Evolutionary conservation across 2,888 invertebrate genomes (phyloP), one percentile per base, ranked within the genome.

Genomic region (Tetramorium bicarinatum): DNA sequence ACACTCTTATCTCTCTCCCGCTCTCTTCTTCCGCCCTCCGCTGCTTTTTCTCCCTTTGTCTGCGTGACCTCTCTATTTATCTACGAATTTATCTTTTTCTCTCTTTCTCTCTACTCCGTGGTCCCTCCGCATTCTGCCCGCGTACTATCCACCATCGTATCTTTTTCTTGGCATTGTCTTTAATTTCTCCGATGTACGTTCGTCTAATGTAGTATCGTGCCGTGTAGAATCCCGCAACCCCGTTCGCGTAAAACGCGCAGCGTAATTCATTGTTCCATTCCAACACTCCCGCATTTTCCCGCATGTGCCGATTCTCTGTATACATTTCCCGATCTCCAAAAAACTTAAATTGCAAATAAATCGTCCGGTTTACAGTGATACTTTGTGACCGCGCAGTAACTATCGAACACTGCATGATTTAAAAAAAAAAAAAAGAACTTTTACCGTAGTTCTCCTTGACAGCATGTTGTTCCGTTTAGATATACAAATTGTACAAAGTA

Each of bases 151-250:
- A 13, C 44, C 21, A 47, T 74, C 47, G 74, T 79, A 79, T 79
- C 74, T 79, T 80, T 80, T 80, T 80, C 75, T 72, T 80, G 75
- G 59, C 75, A 56, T 80, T 80, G 79, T 80, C 59, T 80, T 72
- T 79, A 79, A 79, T 79, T 74, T 80, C 74, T 74, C 59, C 59
- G 79, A 59, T 80, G 74, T 47, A 80, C 79, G 79, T 47, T 74
- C 72, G 79, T 79, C 79, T 80, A 72, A 80, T 59, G 38, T 80
- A 80, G 47, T 74, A 47, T 18, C 41, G 49, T 25, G 56, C n/a
- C 59, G 74, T 41, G 79, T 47, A 72, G 21, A 74, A 59, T 79
- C 77, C 56, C 44, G 44, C 54, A 71, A 47, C n/a, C 18, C 59
- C 47, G 59, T 38, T 80, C 47, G 38, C 74, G 74, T 80, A 79